Evolutionary conservation across 2,797 vertebrate genomes (phyloP).

Genomic region (Vultur gryphus): DNA sequence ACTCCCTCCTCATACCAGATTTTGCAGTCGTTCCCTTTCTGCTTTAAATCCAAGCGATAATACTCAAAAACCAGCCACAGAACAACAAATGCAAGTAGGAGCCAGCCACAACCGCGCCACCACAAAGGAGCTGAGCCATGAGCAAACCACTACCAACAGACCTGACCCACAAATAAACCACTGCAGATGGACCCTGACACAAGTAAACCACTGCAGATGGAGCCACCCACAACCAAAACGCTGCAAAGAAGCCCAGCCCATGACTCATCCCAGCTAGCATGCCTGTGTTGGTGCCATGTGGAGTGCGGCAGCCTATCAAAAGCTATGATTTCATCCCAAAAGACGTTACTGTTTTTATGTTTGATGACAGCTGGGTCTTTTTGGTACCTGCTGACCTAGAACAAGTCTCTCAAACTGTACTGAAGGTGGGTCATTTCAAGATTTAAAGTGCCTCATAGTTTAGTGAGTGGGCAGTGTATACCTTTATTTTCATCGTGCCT

Average conservation of each 20-base stretch:
- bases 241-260: background rate
- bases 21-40: background rate
- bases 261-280: background rate
- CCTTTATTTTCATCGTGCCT: background rate
- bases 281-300: background rate
- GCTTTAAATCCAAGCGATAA: background rate
- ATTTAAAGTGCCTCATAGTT: background rate
- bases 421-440: conserved; percentile 30
- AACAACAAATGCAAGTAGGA: background rate
- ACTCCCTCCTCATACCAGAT: background rate
- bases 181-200: background rate
- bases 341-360: background rate
- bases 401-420: background rate
- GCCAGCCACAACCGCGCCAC: background rate
- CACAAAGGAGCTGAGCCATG: background rate
- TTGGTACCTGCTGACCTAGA: conserved; percentile 63
- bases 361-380: conserved; percentile 44
- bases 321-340: conserved; percentile 49
- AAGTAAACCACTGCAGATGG: background rate
- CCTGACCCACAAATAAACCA: background rate
- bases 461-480: background rate
- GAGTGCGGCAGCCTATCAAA: conserved; percentile 1
- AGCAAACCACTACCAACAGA: background rate
- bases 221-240: background rate
- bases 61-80: background rate